Base-by-base conservation (phyloP, 2,113 vertebrate species). In the Planiliza haematocheilus region DNA sequence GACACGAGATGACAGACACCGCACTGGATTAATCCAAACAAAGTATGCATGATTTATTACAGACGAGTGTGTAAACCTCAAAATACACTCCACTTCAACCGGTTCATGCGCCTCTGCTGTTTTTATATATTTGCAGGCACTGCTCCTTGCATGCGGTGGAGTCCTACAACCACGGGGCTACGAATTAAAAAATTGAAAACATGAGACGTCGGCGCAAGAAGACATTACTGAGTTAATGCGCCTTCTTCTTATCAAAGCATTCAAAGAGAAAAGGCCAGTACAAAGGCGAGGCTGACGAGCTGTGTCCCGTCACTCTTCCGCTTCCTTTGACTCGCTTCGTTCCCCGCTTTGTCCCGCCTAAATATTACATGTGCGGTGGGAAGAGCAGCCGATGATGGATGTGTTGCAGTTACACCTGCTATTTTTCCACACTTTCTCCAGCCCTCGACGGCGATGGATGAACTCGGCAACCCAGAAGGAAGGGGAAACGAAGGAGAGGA, bases 281-380 rank as follows among this genome's bases (percentile, higher is more conserved):
- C n/a, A 48, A 42, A 62, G 21, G 49, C 48, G 13, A 73, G 36
- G 41, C 20, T 45, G 37, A 17, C 18, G 14, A 7, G 6, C 38
- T 10, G 6, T 50, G 43, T 57, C 17, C 51, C 62, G 55, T 30
- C 18, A 2, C 50, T 9, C 30, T 57, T 61, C 16, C 34, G 21
- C 39, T 24, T 51, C 16, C 12, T 18, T 59, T 60, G 45, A 34
- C 70, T 46, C 21, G 14, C 57, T 63, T 71, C 61, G 16, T 39
- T 50, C 18, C 39, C 6, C 17, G 55, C 39, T 67, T 20, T 71
- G 61, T 49, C 64, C 48, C 77, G 42, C 57, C 38, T 86, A 78
- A 86, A 81, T 84, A 82, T 74, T 77, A 24, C 60, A 70, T 77
- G 68, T 74, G 76, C 64, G 70, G 79, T 76, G 79, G 56, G 30